Percentiles rank a stretch among this genome's conserved stretches.
Conservation (phyloP, 2,797 vertebrate species). For the Enteromius viviparus region DNA sequence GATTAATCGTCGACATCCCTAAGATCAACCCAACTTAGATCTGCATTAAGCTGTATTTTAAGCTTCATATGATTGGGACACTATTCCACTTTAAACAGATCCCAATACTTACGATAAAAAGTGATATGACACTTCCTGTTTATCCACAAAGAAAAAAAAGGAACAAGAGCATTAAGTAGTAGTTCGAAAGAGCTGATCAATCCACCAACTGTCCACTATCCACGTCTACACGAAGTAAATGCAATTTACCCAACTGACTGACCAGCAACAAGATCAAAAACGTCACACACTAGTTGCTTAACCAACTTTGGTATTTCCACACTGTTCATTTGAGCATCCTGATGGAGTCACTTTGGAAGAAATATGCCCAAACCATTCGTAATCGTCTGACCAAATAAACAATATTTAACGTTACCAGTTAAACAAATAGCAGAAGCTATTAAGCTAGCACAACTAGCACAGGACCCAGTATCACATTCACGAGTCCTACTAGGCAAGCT, state of each 20-base stretch:
- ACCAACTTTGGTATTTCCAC: background rate
- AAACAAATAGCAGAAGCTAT: constrained; percentile 3
- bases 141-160: background rate
- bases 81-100: background rate
- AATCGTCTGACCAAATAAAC: background rate
- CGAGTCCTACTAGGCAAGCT: background rate
- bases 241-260: constrained; percentile 16
- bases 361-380: background rate
- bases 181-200: background rate
- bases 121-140: background rate
- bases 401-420: background rate
- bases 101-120: background rate
- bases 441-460: constrained; percentile 34
- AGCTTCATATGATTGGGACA: background rate
- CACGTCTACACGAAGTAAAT: constrained; percentile 15
- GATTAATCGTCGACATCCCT: too few species aligned
- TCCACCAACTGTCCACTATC: background rate
- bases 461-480: background rate
- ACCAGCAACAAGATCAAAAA: background rate
- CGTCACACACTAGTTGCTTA: background rate
- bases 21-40: background rate
- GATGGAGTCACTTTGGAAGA: background rate
- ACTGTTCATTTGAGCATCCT: background rate
- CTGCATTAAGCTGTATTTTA: background rate
- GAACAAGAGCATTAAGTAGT: constrained; percentile 2